phyloP scores from a whole-genome alignment of 2,113 vertebrate species.

The Lontra canadensis region DNA sequence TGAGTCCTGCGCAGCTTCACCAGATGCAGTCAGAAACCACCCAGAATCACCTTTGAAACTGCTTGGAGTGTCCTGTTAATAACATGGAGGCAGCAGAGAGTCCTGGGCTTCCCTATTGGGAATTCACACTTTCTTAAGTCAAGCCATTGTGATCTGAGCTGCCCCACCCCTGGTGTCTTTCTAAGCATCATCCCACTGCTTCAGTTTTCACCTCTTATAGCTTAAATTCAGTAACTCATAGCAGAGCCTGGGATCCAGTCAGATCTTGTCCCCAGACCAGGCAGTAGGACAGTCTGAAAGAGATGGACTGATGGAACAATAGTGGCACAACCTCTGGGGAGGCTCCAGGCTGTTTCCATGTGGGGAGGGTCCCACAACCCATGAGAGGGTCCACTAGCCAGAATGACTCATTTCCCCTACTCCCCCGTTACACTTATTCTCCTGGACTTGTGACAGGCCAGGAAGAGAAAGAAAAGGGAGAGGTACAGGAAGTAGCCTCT shows the following conservation, averaged over 20 bases:
- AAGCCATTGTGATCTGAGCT: not conserved
- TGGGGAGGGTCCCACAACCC: no score
- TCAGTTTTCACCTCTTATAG: not conserved
- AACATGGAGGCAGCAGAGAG: not conserved
- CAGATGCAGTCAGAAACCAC: not conserved
- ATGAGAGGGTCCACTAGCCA: not conserved
- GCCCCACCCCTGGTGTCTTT: not conserved
- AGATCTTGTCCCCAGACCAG: not conserved
- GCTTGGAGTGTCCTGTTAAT: not conserved
- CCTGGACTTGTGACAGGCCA: not conserved
- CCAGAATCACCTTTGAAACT: not conserved
- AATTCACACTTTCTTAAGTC: not conserved
- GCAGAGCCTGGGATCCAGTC: not conserved
- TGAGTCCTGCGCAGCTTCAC: not conserved
- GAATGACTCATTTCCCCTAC: not conserved
- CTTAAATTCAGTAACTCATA: not conserved
- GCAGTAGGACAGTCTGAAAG: not conserved
- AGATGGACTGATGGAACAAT: not conserved
- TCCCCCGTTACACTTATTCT: not conserved
- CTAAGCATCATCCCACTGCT: not conserved
- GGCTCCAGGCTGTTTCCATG: not conserved
- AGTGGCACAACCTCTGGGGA: not conserved
- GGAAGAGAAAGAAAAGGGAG: not conserved
- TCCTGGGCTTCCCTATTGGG: not conserved
- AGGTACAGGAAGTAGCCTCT: not conserved